These are phyloP conservation scores for Leptestheria dahalacensis DNA, from an alignment of 1,140 invertebrate genomes.

Conservation along the genomic window DNA sequence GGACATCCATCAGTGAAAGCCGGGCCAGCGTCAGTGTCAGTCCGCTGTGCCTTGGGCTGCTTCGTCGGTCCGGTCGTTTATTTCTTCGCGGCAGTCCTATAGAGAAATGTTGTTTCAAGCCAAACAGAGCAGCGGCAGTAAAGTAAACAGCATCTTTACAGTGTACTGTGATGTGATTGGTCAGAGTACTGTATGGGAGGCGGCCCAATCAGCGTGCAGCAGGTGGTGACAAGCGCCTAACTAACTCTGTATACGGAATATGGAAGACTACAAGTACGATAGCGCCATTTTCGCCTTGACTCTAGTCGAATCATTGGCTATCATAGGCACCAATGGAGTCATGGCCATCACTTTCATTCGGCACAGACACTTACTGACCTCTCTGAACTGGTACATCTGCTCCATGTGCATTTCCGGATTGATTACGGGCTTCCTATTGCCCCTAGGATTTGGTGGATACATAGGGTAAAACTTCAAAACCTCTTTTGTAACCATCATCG, in stretches of 20 bases:
- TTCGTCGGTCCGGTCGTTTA: background rate
- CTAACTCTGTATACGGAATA: background rate
- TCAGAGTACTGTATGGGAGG: background rate
- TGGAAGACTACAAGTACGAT: constrained; percentile 13
- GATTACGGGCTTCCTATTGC: constrained; percentile 13
- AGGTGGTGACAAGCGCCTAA: background rate
- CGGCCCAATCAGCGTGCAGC: background rate
- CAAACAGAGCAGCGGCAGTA: background rate
- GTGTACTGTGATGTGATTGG: too few species aligned
- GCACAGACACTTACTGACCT: constrained; percentile 11
- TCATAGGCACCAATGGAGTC: constrained; percentile 7
- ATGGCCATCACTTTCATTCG: constrained; percentile 11
- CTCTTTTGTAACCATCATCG: background rate
- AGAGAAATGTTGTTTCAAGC: background rate
- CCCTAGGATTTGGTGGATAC: constrained; percentile 14
- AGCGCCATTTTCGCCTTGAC: constrained; percentile 2
- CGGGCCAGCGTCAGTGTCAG: background rate
- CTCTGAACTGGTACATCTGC: constrained; percentile 16
- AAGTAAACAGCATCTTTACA: background rate
- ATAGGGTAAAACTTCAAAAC: constrained; percentile 11
- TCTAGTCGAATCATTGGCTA: constrained; percentile 12
- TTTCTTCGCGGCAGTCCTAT: background rate
- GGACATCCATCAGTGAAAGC: too few species aligned
- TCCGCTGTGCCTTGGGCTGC: background rate
- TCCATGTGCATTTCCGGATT: constrained; percentile 17